Evolutionary conservation across 2,113 vertebrate species (phyloP).

Genomic region (Ellobius talpinus): DNA sequence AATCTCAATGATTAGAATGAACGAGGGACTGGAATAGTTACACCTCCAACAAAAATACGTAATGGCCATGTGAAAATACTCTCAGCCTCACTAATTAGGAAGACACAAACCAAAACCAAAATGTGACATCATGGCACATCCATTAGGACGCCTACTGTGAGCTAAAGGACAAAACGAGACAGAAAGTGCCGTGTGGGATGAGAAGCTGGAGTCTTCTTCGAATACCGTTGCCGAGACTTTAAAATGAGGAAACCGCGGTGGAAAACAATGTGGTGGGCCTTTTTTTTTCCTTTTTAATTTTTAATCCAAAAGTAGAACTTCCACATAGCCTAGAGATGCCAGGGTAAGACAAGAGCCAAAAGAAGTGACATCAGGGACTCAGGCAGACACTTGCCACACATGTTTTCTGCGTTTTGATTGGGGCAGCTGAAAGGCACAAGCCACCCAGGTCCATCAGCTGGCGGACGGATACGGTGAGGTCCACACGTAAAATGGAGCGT

Average conservation of each 20-base stretch:
- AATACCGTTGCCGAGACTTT: not conserved
- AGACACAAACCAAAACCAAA: not conserved
- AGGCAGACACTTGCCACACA: not conserved
- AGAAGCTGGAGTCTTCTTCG: not conserved
- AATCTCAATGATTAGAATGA: not conserved
- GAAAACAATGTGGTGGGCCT: not conserved
- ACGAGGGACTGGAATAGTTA: not conserved
- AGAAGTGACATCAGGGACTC: not conserved
- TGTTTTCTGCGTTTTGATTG: too few relatives aligned
- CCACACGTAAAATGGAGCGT: not conserved
- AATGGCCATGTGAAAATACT: not conserved
- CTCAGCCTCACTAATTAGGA: conserved; percentile 10
- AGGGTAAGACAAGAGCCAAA: not conserved
- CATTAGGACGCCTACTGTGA: not conserved
- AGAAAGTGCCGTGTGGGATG: not conserved
- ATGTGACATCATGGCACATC: too few relatives aligned
- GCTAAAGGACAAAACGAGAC: not conserved
- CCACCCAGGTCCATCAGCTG: not conserved
- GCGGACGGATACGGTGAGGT: not conserved
- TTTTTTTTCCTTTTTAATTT: not conserved
- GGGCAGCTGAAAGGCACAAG: not conserved
- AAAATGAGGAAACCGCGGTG: not conserved
- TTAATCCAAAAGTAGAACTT: not conserved
- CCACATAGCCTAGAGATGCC: not conserved
- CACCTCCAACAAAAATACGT: not conserved